Conservation (phyloP, 2,797 vertebrate species). For the Oreochromis mossambicus region DNA sequence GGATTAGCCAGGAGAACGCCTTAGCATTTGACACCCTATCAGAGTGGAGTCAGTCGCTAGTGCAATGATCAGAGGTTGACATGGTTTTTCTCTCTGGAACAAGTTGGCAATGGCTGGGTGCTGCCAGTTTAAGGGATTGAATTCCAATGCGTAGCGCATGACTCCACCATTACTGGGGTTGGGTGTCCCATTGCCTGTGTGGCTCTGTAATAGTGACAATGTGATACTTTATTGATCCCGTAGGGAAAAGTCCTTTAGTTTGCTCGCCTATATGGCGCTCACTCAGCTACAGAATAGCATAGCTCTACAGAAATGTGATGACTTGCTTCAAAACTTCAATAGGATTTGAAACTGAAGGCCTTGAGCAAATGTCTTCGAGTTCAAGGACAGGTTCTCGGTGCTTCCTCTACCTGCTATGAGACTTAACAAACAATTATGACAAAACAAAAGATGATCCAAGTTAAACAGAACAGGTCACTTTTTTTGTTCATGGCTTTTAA, state of each 20-base stretch:
- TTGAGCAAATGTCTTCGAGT: not conserved
- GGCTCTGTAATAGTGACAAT: constrained; percentile 25
- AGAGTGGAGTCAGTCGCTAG: not conserved
- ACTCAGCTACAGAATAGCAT: not conserved
- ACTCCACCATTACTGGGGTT: not conserved
- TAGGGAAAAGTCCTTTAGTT: constrained; percentile 18
- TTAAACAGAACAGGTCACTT: not conserved
- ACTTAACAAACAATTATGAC: not conserved
- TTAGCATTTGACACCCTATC: constrained; percentile 55
- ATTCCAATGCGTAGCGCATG: constrained; percentile 11
- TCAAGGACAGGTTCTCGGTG: not conserved
- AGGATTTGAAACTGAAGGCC: not conserved
- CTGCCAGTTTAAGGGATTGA: not conserved
- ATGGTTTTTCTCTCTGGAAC: not conserved
- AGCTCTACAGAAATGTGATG: not conserved
- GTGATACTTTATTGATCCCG: constrained; percentile 40
- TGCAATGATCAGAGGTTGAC: constrained; percentile 15
- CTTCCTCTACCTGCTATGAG: not conserved
- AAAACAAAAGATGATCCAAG: not conserved
- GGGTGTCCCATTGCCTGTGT: constrained; percentile 20
- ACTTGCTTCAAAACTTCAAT: not conserved
- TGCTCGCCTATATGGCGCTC: not conserved
- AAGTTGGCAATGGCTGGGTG: not conserved
- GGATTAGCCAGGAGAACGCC: constrained; percentile 60
- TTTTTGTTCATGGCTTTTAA: not conserved